Conservation (phyloP, 2,797 vertebrate genomes). For the Acropternis orthonyx region DNA sequence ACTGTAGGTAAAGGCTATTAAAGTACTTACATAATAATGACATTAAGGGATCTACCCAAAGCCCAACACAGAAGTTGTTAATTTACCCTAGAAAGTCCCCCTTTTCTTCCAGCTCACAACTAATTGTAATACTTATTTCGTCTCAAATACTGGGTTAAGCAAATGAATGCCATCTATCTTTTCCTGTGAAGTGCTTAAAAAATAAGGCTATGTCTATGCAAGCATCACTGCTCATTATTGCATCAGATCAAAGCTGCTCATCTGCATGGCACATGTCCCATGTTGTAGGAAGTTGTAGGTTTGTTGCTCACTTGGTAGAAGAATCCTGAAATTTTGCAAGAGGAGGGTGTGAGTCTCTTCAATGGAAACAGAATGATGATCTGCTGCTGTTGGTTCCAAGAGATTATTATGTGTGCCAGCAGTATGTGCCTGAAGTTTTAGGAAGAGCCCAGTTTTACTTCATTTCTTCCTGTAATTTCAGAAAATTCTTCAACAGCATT, state of each 20-base stretch:
- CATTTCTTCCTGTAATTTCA: not conserved
- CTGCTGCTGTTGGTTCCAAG: not conserved
- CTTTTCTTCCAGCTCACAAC: not conserved
- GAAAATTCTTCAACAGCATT: not conserved
- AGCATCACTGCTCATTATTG: not conserved
- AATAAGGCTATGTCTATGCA: fast-evolving
- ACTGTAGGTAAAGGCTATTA: not conserved
- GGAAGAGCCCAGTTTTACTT: not conserved
- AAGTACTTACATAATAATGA: not conserved
- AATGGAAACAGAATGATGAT: not conserved
- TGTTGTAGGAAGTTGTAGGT: not conserved
- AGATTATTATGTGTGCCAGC: not conserved
- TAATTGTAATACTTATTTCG: not conserved
- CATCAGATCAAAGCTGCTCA: not conserved
- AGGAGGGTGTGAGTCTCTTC: not conserved
- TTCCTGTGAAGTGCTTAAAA: not conserved
- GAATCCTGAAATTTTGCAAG: not conserved
- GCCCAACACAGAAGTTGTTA: not conserved
- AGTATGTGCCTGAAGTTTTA: not conserved
- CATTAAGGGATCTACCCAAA: not conserved
- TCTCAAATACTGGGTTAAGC: not conserved
- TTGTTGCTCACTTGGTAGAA: not conserved
- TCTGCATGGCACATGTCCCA: not conserved
- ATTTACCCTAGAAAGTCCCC: not conserved
- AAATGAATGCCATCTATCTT: not conserved